A percentile compares a stretch with the other conserved stretches of the same genome.
phyloP scores from a whole-genome alignment of 2,888 invertebrate genomes.

The Malacosoma neustria region DNA sequence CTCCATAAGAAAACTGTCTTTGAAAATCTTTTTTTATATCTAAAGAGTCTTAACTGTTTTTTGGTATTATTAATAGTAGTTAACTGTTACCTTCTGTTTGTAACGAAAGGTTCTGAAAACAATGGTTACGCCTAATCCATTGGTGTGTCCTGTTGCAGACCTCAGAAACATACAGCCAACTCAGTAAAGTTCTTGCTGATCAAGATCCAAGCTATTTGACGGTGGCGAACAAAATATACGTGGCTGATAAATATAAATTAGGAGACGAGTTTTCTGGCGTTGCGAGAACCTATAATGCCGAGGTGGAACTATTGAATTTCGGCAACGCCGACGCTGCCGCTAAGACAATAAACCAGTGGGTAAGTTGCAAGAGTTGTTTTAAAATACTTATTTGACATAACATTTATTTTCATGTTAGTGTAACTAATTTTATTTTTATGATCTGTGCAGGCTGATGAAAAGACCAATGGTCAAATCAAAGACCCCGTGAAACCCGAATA shows the following conservation, averaged over 20 bases:
- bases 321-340: slow-evolving; percentile 19
- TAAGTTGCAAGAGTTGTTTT: slow-evolving; percentile 8
- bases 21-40: no score
- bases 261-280: slow-evolving; percentile 17
- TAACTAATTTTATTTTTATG: background rate
- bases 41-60: no score
- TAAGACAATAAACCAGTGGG: slow-evolving; percentile 26
- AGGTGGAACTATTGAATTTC: slow-evolving; percentile 28
- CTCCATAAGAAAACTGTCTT: no score
- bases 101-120: no score
- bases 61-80: no score
- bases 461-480: background rate
- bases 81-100: no score
- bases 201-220: slow-evolving; percentile 28
- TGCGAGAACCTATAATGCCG: slow-evolving; percentile 22
- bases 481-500: background rate
- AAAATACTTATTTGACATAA: no score
- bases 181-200: slow-evolving; percentile 21
- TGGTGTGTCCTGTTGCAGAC: no score
- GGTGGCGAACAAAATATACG: slow-evolving; percentile 35
- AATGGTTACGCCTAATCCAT: no score
- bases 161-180: slow-evolving; percentile 14
- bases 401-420: background rate
- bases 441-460: slow-evolving; percentile 25
- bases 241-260: slow-evolving; percentile 18